These are phyloP conservation scores for Patella depressa DNA, from an alignment of 2,888 invertebrate genomes.

Conservation along the genomic window DNA sequence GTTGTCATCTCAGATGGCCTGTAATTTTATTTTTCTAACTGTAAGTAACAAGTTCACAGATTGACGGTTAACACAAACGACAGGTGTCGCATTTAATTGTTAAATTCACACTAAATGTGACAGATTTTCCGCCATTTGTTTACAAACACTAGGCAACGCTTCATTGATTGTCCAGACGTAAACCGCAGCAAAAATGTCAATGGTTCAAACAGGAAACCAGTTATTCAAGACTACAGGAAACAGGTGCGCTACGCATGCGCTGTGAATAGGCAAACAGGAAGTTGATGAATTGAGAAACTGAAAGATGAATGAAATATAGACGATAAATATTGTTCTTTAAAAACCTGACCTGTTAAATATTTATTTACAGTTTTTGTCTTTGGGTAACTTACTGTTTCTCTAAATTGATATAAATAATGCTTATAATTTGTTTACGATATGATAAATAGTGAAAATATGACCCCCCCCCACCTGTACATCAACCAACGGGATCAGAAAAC, in stretches of 20 bases:
- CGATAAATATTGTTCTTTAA: too few species aligned
- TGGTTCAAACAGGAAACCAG: not conserved
- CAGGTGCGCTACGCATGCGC: not conserved
- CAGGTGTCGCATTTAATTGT: not conserved
- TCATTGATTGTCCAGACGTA: not conserved
- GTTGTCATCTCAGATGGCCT: constrained; percentile 53
- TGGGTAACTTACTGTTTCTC: too few species aligned
- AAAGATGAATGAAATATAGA: too few species aligned
- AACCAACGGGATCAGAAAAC: too few species aligned
- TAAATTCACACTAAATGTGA: not conserved
- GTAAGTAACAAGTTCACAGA: not conserved
- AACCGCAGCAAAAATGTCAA: not conserved
- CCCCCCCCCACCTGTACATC: too few species aligned
- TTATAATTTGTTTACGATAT: too few species aligned
- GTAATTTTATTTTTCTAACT: not conserved
- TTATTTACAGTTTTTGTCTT: too few species aligned
- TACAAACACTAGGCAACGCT: constrained; percentile 52
- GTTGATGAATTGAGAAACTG: too few species aligned
- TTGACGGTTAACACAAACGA: not conserved
- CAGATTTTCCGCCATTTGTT: constrained; percentile 36
- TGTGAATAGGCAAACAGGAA: too few species aligned
- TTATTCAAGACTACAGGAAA: not conserved
- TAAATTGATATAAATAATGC: too few species aligned
- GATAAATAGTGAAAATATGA: too few species aligned
- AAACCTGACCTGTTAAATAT: too few species aligned